Conservation (phyloP, 2,797 vertebrate genomes). For the Pampus argenteus region DNA sequence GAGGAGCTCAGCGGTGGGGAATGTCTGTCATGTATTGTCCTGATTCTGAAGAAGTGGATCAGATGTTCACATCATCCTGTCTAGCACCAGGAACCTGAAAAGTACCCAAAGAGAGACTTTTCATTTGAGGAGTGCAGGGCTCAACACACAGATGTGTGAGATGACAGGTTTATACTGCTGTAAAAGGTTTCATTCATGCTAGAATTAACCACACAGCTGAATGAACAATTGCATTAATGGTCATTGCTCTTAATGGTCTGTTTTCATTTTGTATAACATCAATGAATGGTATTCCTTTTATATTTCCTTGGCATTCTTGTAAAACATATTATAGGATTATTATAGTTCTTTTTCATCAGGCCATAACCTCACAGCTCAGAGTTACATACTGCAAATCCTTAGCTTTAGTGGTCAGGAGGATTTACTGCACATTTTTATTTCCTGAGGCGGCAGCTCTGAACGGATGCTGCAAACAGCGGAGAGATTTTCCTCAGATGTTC, state of each 20-base stretch:
- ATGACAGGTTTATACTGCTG: not conserved
- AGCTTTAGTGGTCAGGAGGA: conserved; percentile 30
- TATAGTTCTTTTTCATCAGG: conserved; percentile 17
- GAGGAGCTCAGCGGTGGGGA: conserved; percentile 60
- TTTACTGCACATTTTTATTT: conserved; percentile 45
- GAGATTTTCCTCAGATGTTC: conserved; percentile 58
- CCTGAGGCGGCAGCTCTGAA: conserved; percentile 34
- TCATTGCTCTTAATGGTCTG: not conserved
- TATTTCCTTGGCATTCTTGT: conserved; percentile 1
- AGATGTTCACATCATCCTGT: conserved; percentile 46
- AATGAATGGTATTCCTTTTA: not conserved
- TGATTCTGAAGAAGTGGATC: conserved; percentile 19
- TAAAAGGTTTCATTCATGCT: not conserved
- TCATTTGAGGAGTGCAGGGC: not conserved
- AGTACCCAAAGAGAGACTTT: conserved; percentile 5
- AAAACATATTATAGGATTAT: conserved; percentile 8
- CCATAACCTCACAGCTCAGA: conserved; percentile 5
- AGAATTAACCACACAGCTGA: not conserved
- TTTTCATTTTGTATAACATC: not conserved
- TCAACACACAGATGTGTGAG: conserved; percentile 17
- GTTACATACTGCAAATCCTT: conserved; percentile 1
- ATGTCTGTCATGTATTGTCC: conserved; percentile 43
- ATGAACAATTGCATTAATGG: not conserved
- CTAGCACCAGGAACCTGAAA: conserved; percentile 27
- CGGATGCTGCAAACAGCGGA: conserved; percentile 25